These are phyloP conservation scores for Phoenicopterus ruber DNA, from an alignment of 2,113 vertebrate genomes.

Conservation along the genomic window DNA sequence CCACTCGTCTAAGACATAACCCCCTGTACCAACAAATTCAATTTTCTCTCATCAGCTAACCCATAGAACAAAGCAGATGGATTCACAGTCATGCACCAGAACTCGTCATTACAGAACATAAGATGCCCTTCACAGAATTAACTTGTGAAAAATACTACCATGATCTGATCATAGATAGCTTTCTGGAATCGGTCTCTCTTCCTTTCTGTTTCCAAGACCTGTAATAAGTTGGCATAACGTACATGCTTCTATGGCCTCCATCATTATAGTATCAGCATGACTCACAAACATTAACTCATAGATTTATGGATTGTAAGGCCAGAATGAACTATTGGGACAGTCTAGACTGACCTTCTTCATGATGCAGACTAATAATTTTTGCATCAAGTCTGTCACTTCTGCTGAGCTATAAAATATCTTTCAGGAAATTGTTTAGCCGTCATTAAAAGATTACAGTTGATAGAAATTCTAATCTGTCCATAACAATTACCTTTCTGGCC, in stretches of 20 bases:
- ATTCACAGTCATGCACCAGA: constrained; percentile 26
- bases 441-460: constrained; percentile 9
- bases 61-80: constrained; percentile 34
- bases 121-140: constrained; percentile 50
- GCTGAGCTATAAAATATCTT: background rate
- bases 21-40: background rate
- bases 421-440: background rate
- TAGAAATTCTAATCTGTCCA: background rate
- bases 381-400: constrained; percentile 1
- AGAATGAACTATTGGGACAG: background rate
- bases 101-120: constrained; percentile 34
- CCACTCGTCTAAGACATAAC: background rate
- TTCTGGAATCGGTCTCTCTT: background rate
- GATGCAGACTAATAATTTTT: background rate
- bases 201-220: background rate
- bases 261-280: background rate
- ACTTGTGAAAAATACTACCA: background rate
- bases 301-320: background rate
- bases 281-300: background rate
- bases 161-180: background rate
- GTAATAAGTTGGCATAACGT: background rate
- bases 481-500: background rate
- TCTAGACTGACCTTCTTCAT: background rate
- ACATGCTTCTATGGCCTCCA: background rate
- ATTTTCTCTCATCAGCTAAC: constrained; percentile 19